These are phyloP conservation scores for Columbina picui DNA, from an alignment of 2,113 vertebrate species.

Conservation along the genomic window DNA sequence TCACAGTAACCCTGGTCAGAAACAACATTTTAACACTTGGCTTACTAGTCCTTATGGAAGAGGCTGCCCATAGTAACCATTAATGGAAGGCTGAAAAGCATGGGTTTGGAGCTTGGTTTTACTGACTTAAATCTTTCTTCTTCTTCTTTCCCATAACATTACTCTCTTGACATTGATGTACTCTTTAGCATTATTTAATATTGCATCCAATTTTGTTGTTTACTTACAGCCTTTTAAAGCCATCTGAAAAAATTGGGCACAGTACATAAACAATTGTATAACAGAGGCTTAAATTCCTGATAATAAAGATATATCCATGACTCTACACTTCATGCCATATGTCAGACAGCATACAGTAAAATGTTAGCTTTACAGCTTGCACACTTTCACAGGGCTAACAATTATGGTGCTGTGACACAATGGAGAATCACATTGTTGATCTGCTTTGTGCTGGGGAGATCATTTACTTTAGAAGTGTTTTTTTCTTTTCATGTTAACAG, in stretches of 20 bases:
- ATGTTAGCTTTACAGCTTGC: neutral
- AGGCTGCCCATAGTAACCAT: neutral
- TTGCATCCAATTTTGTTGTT: neutral
- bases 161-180: neutral
- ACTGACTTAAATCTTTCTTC: neutral
- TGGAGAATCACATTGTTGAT: neutral
- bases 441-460: neutral
- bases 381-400: neutral
- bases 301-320: neutral
- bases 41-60: neutral
- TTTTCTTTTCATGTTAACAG: neutral
- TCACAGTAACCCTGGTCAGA: neutral
- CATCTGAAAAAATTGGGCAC: neutral
- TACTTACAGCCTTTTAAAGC: neutral
- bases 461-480: neutral
- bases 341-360: neutral
- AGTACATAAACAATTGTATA: neutral
- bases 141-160: neutral
- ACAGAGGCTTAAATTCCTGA: neutral
- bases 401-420: neutral
- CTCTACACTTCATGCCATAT: fast-evolving
- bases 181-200: neutral
- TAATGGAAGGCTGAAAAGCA: neutral
- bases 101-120: neutral
- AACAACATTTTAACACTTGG: neutral